A percentile compares a stretch with the other conserved stretches of the same genome.
Conservation (phyloP, 2,797 vertebrate genomes). For the Anas bahamensis region DNA sequence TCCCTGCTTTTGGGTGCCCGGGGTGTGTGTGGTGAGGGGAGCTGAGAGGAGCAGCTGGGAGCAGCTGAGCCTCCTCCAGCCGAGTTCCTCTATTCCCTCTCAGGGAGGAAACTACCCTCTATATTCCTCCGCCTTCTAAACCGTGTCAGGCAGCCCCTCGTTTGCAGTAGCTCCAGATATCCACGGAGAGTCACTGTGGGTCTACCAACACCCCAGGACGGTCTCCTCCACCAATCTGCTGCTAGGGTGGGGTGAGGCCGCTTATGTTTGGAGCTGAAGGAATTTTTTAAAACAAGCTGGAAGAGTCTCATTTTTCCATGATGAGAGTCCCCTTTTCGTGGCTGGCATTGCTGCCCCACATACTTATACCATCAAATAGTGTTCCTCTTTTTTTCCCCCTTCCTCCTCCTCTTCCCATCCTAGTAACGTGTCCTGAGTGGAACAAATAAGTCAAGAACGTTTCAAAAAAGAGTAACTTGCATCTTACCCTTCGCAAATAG, state of each 20-base stretch:
- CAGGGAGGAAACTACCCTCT: not conserved
- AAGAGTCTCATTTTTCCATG: conserved; percentile 8
- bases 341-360: not conserved
- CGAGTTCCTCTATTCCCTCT: not conserved
- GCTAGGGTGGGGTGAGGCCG: not conserved
- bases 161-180: not conserved
- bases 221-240: not conserved
- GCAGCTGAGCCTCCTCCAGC: not conserved
- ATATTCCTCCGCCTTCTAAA: conserved; percentile 40
- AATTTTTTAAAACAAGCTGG: not conserved
- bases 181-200: conserved; percentile 69
- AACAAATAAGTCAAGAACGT: conserved; percentile 11
- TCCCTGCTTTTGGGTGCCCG: not conserved
- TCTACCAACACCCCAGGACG: not conserved
- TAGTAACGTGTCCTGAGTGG: not conserved
- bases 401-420: not conserved
- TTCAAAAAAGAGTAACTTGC: not conserved
- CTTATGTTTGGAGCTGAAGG: not conserved
- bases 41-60: not conserved
- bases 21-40: not conserved
- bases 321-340: not conserved
- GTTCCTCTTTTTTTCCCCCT: not conserved
- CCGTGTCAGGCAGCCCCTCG: not conserved
- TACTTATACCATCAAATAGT: not conserved
- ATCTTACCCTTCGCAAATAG: not conserved